These are phyloP conservation scores for Leucopternis melanops DNA, from an alignment of 2,113 vertebrate genomes.

Conservation along the genomic window DNA sequence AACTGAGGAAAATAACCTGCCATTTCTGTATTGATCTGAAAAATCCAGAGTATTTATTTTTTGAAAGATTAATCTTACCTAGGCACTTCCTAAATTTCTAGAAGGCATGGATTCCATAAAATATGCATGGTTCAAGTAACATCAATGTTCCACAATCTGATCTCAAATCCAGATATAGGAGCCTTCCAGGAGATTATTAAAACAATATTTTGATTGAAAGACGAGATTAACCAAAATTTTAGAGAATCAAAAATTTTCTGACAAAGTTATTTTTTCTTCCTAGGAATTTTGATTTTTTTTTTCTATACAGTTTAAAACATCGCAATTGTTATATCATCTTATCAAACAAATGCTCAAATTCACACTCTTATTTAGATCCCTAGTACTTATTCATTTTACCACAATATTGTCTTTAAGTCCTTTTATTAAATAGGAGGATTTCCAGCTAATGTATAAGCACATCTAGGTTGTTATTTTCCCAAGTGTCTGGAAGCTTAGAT, in stretches of 20 bases:
- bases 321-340: background rate
- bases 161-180: background rate
- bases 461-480: background rate
- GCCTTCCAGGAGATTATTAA: background rate
- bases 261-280: background rate
- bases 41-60: background rate
- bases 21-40: background rate
- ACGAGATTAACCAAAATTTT: background rate
- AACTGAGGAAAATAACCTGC: background rate
- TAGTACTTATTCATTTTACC: background rate
- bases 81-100: background rate
- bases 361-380: background rate
- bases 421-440: background rate
- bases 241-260: background rate
- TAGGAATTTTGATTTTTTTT: background rate
- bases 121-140: background rate
- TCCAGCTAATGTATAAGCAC: background rate
- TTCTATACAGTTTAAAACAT: background rate
- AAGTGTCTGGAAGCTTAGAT: background rate
- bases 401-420: background rate
- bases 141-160: background rate
- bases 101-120: background rate
- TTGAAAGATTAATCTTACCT: background rate
- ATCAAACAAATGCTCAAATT: background rate
- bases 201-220: background rate